These are phyloP conservation scores for Plectropomus leopardus DNA, from an alignment of 2,113 vertebrate genomes.

Conservation along the genomic window DNA sequence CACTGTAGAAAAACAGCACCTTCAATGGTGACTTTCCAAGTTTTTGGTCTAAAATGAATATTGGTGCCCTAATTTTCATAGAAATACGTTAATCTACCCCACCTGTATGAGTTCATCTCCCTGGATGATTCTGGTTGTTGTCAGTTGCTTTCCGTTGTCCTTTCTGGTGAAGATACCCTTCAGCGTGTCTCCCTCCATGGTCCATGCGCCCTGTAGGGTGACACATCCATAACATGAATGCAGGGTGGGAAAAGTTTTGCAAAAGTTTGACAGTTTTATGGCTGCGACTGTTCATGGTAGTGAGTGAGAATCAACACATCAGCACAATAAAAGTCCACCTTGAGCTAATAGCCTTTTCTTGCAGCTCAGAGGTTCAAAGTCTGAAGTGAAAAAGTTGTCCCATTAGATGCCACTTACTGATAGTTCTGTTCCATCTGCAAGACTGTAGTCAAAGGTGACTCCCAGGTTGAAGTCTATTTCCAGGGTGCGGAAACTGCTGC, in stretches of 20 bases:
- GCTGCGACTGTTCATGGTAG: not conserved
- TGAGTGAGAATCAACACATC: not conserved
- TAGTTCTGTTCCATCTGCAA: conserved; percentile 94
- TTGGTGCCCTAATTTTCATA: not conserved
- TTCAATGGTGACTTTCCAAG: not conserved
- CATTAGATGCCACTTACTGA: conserved; percentile 77
- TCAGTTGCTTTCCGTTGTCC: conserved; percentile 91
- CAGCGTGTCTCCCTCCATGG: conserved; percentile 84
- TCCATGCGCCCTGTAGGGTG: conserved; percentile 88
- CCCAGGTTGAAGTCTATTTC: conserved; percentile 92
- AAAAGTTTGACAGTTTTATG: conserved; percentile 12
- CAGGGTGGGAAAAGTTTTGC: not conserved
- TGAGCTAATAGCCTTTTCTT: not conserved
- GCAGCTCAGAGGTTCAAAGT: conserved; percentile 14
- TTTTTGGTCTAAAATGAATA: not conserved
- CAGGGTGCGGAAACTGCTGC: conserved; percentile 88
- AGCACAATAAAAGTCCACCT: not conserved
- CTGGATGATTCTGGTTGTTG: conserved; percentile 83
- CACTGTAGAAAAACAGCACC: no score
- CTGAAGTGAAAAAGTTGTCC: not conserved
- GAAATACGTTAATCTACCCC: not conserved
- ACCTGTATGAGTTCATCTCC: conserved; percentile 92
- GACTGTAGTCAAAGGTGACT: conserved; percentile 88
- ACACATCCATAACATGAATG: not conserved
- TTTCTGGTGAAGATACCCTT: conserved; percentile 88